These are phyloP conservation scores for Pogonophryne albipinna DNA, from an alignment of 2,797 vertebrate genomes.

Conservation along the genomic window DNA sequence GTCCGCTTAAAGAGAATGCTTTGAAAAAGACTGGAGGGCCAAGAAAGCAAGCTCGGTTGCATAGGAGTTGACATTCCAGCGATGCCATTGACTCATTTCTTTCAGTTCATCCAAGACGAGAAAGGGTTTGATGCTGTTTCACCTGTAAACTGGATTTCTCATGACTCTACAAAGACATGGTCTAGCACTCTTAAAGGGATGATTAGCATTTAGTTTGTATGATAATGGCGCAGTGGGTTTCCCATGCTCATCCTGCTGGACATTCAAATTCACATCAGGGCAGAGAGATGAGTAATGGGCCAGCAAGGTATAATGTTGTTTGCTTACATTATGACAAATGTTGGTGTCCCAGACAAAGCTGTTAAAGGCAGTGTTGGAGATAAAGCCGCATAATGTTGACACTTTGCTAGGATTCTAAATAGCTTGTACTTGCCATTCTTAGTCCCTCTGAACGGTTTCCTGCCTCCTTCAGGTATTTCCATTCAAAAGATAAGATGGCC, in stretches of 20 bases:
- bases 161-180: background rate
- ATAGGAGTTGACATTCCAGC: constrained; percentile 50
- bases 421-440: background rate
- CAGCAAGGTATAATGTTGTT: background rate
- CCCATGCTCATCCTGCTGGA: constrained; percentile 26
- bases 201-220: background rate
- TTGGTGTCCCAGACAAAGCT: background rate
- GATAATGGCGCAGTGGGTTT: constrained; percentile 2
- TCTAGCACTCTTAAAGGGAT: background rate
- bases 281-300: background rate
- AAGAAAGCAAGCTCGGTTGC: constrained; percentile 45
- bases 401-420: constrained; percentile 16
- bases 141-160: background rate
- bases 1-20: constrained; percentile 68
- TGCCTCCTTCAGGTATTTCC: constrained; percentile 5
- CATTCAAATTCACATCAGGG: constrained; percentile 1
- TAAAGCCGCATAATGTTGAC: background rate
- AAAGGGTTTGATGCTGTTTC: constrained; percentile 27
- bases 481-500: constrained; percentile 11
- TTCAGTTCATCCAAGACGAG: constrained; percentile 28
- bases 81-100: constrained; percentile 53
- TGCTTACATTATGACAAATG: background rate
- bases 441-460: background rate
- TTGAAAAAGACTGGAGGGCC: constrained; percentile 63
- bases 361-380: background rate